These are phyloP conservation scores for Rhynchotus rufescens DNA, from an alignment of 2,797 vertebrate genomes.

Conservation along the genomic window DNA sequence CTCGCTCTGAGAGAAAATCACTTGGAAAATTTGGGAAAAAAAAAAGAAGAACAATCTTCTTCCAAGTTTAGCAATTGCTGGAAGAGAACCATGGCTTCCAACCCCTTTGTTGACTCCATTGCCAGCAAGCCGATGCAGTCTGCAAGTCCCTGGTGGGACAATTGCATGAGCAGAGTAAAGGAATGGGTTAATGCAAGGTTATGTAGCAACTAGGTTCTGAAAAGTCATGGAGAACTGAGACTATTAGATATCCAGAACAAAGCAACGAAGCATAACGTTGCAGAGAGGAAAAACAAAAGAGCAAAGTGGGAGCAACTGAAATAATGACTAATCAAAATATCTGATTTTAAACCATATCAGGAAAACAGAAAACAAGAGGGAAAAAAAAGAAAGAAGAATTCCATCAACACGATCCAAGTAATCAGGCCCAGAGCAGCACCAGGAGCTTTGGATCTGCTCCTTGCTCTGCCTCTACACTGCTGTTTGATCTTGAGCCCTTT, in stretches of 20 bases:
- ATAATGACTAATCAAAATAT: not conserved
- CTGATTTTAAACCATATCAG: not conserved
- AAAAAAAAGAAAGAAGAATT: not conserved
- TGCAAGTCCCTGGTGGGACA: not conserved
- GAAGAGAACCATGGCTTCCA: no score
- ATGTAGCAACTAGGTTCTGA: not conserved
- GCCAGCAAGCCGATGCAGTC: fast-evolving
- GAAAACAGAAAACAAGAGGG: not conserved
- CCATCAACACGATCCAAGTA: not conserved
- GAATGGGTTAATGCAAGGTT: not conserved
- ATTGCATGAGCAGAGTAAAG: fast-evolving
- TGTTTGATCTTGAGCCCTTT: not conserved
- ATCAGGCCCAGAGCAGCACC: not conserved
- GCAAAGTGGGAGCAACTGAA: not conserved
- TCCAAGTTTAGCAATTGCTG: not conserved
- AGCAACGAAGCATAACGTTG: not conserved
- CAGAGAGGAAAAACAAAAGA: not conserved
- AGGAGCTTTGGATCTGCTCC: not conserved
- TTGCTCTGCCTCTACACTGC: not conserved
- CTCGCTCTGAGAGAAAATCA: not conserved
- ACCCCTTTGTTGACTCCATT: fast-evolving
- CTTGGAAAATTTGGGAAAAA: not conserved
- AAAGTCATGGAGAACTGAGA: not conserved
- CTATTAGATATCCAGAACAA: not conserved
- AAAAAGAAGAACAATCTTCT: no score